Evolutionary conservation across 1,140 invertebrate species (phyloP).

Genomic region (Acromyrmex echinatior): DNA sequence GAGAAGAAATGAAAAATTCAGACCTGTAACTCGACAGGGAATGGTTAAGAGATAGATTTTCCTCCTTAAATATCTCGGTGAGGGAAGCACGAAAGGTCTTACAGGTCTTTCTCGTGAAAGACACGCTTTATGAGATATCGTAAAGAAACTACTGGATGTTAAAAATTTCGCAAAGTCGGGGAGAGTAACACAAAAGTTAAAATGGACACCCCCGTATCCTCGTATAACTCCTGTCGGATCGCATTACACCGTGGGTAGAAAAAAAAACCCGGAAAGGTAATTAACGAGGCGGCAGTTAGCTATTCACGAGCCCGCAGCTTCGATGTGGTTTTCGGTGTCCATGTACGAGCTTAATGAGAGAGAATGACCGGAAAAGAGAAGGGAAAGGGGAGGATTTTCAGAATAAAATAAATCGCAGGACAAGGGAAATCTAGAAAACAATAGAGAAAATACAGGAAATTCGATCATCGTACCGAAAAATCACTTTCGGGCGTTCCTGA

Average conservation of each 20-base stretch:
- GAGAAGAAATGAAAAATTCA: constrained; percentile 29
- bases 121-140: background rate
- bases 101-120: background rate
- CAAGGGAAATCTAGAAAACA: background rate
- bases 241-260: background rate
- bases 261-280: constrained; percentile 46
- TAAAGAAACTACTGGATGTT: constrained; percentile 16
- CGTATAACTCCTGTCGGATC: constrained; percentile 20
- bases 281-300: constrained; percentile 66
- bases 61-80: background rate
- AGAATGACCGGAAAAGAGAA: constrained; percentile 16
- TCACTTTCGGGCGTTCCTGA: constrained; percentile 20
- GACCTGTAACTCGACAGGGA: background rate
- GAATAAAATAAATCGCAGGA: background rate
- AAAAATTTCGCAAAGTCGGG: constrained; percentile 34
- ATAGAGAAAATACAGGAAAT: constrained; percentile 14
- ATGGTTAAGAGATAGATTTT: constrained; percentile 2
- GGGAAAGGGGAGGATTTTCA: background rate
- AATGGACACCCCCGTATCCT: constrained; percentile 12
- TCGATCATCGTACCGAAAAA: constrained; percentile 24
- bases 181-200: constrained; percentile 4
- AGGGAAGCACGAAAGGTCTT: background rate
- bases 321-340: constrained; percentile 59
- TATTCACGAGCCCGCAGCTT: constrained; percentile 41
- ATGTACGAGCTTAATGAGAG: constrained; percentile 52